These are phyloP conservation scores for Syrista parreyssii DNA, from an alignment of 2,888 invertebrate species.

Conservation along the genomic window DNA sequence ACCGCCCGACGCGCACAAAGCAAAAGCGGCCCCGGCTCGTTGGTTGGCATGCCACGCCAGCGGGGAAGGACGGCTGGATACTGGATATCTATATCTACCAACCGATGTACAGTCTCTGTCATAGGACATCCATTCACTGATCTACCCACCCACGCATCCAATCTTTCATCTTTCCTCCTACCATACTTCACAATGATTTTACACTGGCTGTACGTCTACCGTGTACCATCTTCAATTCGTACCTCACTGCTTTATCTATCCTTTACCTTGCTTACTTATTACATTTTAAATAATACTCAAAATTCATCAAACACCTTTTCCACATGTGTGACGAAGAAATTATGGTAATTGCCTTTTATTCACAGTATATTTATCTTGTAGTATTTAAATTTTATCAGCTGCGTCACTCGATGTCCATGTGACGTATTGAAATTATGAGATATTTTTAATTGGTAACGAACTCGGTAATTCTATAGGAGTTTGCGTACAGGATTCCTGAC, in stretches of 20 bases:
- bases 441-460: background rate
- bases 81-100: conserved; percentile 16
- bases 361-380: background rate
- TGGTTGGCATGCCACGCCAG: conserved; percentile 53
- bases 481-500: background rate
- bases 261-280: background rate
- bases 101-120: background rate
- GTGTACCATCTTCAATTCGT: background rate
- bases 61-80: conserved; percentile 28
- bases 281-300: background rate
- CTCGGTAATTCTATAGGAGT: background rate
- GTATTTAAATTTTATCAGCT: too few species aligned
- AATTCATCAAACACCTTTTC: background rate
- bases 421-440: background rate
- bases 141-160: background rate
- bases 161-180: background rate
- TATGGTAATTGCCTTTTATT: background rate
- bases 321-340: background rate
- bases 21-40: conserved; percentile 60
- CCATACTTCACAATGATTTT: background rate
- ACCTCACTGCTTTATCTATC: background rate
- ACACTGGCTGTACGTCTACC: background rate
- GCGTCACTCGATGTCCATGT: background rate
- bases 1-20: conserved; percentile 64
- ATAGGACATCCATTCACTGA: background rate